Conservation (phyloP, 2,113 vertebrate species). For the Nibea coibor region DNA sequence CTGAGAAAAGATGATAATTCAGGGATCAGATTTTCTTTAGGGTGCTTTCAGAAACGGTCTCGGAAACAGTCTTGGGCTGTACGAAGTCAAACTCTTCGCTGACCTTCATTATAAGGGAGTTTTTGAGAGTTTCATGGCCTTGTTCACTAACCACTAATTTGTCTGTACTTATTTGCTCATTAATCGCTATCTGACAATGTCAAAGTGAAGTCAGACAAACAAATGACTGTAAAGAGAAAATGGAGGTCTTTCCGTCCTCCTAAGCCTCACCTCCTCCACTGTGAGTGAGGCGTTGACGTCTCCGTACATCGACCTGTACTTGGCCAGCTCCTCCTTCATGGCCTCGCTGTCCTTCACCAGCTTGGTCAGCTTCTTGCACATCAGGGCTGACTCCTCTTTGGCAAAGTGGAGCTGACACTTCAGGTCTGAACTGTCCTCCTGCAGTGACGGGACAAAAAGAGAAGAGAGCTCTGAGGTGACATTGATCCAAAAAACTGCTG, state of each 20-base stretch:
- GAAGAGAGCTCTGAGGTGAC: slow-evolving; percentile 23
- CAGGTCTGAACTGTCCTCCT: slow-evolving; percentile 97
- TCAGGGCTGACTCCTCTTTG: slow-evolving; percentile 96
- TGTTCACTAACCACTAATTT: slow-evolving; percentile 9
- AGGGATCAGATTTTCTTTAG: neutral
- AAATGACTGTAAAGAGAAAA: neutral
- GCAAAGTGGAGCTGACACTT: slow-evolving; percentile 99
- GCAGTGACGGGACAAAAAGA: slow-evolving; percentile 21
- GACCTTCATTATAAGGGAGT: too few species aligned
- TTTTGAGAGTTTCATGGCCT: neutral
- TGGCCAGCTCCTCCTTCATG: slow-evolving; percentile 96
- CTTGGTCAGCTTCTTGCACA: slow-evolving; percentile 99
- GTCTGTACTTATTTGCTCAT: slow-evolving; percentile 19
- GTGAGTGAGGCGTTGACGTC: slow-evolving; percentile 93
- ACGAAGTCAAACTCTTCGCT: neutral
- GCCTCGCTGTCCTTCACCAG: slow-evolving; percentile 95
- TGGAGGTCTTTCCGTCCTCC: neutral
- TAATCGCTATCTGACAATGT: slow-evolving; percentile 4
- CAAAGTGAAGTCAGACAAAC: neutral
- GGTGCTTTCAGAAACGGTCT: neutral
- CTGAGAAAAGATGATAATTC: neutral
- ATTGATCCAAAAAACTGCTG: slow-evolving; percentile 8
- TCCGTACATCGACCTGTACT: slow-evolving; percentile 92
- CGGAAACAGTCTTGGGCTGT: neutral
- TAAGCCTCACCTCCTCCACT: slow-evolving; percentile 85